A percentile compares a stretch with the other conserved stretches of the same genome.
Conservation (phyloP, 2,888 invertebrate species). For the Cordilura impudica region DNA sequence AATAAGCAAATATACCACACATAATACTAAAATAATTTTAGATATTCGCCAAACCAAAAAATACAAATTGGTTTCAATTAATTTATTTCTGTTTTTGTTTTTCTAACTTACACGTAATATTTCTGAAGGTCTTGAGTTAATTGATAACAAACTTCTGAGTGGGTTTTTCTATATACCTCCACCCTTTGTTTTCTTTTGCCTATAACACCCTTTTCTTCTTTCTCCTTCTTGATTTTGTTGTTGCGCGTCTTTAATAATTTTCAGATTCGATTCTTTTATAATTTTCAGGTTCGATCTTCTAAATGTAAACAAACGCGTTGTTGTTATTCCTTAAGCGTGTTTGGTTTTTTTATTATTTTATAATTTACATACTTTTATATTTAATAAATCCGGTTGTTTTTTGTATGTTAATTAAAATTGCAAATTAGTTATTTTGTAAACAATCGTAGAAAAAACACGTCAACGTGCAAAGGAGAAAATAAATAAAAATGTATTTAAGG, state of each 20-base stretch:
- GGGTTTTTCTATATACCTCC: not conserved
- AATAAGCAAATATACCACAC: constrained; percentile 97
- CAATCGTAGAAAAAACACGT: constrained; percentile 15
- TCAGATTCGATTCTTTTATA: no score
- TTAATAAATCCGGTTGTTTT: not conserved
- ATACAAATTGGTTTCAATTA: no score
- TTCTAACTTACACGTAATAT: not conserved
- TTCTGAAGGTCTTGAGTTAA: constrained; percentile 1
- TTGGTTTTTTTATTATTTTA: not conserved
- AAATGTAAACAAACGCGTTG: constrained; percentile 7
- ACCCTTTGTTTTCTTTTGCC: constrained; percentile 6
- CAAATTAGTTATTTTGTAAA: constrained; percentile 15
- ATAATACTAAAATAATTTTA: no score
- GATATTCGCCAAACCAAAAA: constrained; percentile 3
- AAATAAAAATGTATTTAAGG: not conserved
- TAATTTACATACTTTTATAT: not conserved
- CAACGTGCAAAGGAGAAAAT: not conserved
- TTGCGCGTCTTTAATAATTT: no score
- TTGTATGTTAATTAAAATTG: not conserved
- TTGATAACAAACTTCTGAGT: not conserved
- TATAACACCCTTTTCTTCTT: not conserved
- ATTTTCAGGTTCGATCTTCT: no score
- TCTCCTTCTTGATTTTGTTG: not conserved
- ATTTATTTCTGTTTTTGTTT: not conserved
- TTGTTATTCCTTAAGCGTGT: not conserved